Evolutionary conservation across 2,797 vertebrate genomes (phyloP), one percentile per base, ranked within the genome.

Genomic region (Anguilla obscura): DNA sequence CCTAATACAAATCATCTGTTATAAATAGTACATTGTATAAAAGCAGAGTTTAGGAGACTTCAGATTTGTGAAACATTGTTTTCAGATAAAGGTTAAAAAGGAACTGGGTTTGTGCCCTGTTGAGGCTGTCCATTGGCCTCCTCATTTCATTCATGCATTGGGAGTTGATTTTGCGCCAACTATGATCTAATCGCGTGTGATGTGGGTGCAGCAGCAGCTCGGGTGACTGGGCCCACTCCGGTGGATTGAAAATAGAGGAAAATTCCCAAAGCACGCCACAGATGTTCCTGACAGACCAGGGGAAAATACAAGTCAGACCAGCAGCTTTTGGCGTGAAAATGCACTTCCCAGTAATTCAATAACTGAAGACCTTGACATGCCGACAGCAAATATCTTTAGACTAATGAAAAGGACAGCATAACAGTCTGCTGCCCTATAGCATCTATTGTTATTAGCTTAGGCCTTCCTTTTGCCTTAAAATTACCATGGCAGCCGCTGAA

Each of bases 241-340:
- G 85, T 33, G 54, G 58, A 85, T 40, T 85, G 58, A 60, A 85
- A 85, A 85, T 30, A 85, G 56, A 85, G 8, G 56, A 33, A 21
- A 69, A 52, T 0, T 33, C 85, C 36, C 56, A 48, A 56, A 86
- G 85, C 85, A 18, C 33, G 21, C 14, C 40, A 56, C 85, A 86
- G 54, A 86, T 86, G 58, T 69, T 86, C 27, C 58, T 74, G 69
- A 7, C 27, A 74, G 12, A 74, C 30, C 63, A 7, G 63, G 69
- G 30, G 10, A 74, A 33, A 36, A 27, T 30, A 21, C 24, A n/a
- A 1, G 0, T 74, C 30, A 10, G 69, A 2, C 66, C 24, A 7
- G 69, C 14, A 10, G 9, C 69, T 27, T 33, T 69, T 7, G 3
- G 69, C 30, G 12, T 74, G 27, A 74, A 33, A 36, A 74, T 74